Evolutionary conservation across 2,888 invertebrate genomes (phyloP).

Genomic region (Penaeus monodon): DNA sequence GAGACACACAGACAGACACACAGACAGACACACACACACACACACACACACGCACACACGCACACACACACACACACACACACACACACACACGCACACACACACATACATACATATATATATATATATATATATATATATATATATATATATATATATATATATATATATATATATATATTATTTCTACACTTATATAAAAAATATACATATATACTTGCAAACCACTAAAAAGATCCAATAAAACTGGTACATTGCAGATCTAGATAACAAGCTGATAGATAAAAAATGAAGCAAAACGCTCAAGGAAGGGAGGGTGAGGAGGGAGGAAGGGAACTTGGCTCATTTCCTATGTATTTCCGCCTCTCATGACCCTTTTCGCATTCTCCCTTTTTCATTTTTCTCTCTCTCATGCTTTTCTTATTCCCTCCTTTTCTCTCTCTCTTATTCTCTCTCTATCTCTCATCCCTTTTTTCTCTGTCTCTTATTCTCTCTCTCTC

Average conservation of each 20-base stretch:
- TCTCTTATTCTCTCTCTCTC: not conserved
- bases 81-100: not conserved
- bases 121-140: not conserved
- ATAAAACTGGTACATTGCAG: too few relatives aligned
- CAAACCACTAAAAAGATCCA: too few relatives aligned
- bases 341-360: conserved; percentile 42
- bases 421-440: not conserved
- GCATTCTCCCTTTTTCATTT: not conserved
- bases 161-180: not conserved
- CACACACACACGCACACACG: too few relatives aligned
- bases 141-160: not conserved
- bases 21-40: too few relatives aligned
- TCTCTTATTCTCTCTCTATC: conserved; percentile 4
- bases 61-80: too few relatives aligned
- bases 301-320: not conserved
- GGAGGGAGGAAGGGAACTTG: conserved; percentile 10
- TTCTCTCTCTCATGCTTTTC: not conserved
- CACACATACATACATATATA: not conserved
- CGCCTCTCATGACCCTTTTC: conserved; percentile 24
- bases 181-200: too few relatives aligned
- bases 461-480: not conserved
- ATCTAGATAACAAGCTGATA: too few relatives aligned
- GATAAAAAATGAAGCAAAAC: too few relatives aligned
- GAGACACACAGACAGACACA: too few relatives aligned
- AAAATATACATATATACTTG: not conserved